These are phyloP conservation scores for Piscicola geometra DNA, from an alignment of 2,888 invertebrate species.

Conservation along the genomic window DNA sequence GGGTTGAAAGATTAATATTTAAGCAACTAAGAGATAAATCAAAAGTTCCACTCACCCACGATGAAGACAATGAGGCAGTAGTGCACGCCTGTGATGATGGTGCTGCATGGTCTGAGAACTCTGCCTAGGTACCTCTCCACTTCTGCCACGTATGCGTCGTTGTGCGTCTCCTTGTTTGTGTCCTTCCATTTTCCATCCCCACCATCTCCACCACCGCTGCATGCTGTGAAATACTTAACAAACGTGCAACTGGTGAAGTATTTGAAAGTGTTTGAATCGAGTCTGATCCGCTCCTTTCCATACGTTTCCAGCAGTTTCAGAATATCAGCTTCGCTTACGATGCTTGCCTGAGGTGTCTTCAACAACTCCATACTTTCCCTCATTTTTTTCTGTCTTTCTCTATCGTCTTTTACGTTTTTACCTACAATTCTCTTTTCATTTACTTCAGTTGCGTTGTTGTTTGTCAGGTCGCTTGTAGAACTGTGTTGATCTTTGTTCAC, in stretches of 20 bases:
- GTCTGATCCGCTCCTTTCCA: neutral
- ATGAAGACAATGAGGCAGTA: conserved; percentile 18
- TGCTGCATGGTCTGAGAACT: neutral
- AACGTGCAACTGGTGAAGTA: neutral
- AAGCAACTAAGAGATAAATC: too few relatives aligned
- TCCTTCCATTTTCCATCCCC: neutral
- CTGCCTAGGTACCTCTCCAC: conserved; percentile 46
- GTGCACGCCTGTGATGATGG: conserved; percentile 12
- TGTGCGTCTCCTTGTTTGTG: conserved; percentile 30
- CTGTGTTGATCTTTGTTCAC: neutral
- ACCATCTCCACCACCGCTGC: neutral
- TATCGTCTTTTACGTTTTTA: neutral
- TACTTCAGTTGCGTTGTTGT: neutral
- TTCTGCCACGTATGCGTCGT: neutral
- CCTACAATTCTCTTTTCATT: neutral
- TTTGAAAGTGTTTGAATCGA: neutral
- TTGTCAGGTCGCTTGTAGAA: neutral
- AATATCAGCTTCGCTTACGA: neutral
- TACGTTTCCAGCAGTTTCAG: neutral
- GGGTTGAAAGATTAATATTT: too few relatives aligned
- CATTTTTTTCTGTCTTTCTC: neutral
- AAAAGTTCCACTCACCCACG: neutral
- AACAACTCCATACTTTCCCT: neutral
- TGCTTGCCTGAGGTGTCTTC: neutral
- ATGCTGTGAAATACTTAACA: neutral